Base-by-base conservation (phyloP, 2,888 invertebrate genomes). In the Metacarcinus magister region DNA sequence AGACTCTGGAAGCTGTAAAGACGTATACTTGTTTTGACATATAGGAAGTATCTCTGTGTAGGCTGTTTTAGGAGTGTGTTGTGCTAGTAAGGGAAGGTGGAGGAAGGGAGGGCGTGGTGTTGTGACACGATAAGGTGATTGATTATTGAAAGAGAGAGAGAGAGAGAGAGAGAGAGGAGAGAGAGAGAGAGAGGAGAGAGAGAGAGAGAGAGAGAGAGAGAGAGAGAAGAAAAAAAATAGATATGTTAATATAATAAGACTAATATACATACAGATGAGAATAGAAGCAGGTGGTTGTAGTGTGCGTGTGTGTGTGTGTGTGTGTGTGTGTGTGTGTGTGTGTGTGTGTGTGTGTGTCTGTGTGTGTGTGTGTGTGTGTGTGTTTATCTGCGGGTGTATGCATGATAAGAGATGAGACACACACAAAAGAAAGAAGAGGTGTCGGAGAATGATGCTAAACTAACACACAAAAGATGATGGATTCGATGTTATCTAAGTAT, bases 281-380 rank as follows among this genome's bases (percentile, higher is more conserved):
- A 54, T 16, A 54, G 54, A 54, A 54, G 54, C 54, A 54, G 54
- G 54, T 54, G 54, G 54, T 7, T 54, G 54, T 54, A 54, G 16
- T 23, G 67, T 67, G 67, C 16, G 67, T 67, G 67, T 67, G 67
- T 67, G 67, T 67, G 67, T 67, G 67, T 67, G 67, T 67, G 67
- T 67, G 67, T 67, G 67, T 67, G 67, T 67, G 67, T 67, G 67
- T 67, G 67, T 67, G 67, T 67, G 67, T 67, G 67, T 67, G 67
- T 67, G 67, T 67, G 67, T 67, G 67, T 67, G 67, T n/a, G n/a
- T 23, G n/a, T 67, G 67, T 67, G n/a, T 67, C 5, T 54, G 54
- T 54, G 54, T 54, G 1, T 54, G 54, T 54, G 16, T 16, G 13
- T 54, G 54, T 10, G 16, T 54, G 8, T 54, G n/a, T 67, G n/a